Conservation (phyloP, 2,113 vertebrate species). For the Spea bombifrons region DNA sequence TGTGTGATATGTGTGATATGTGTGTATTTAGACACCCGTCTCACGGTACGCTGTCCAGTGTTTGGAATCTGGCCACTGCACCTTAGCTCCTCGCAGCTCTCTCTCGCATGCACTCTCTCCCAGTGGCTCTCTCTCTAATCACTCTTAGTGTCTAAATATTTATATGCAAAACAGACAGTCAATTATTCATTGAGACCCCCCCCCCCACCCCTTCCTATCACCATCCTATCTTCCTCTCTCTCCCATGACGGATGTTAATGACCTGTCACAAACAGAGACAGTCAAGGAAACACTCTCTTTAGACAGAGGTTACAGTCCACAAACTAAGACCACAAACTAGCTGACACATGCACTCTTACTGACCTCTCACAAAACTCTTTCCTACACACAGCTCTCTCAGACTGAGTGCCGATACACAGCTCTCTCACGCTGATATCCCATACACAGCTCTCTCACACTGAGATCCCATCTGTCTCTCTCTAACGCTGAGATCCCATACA, state of each 20-base stretch:
- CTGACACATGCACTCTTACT: not conserved
- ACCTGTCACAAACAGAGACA: constrained; percentile 21
- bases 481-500: too few species aligned
- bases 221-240: not conserved
- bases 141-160: constrained; percentile 35
- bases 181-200: not conserved
- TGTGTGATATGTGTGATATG: too few species aligned
- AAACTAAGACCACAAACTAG: not conserved
- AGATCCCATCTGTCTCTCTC: not conserved
- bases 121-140: not conserved
- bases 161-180: constrained; percentile 3
- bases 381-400: not conserved
- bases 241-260: constrained; percentile 28
- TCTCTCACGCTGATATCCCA: not conserved
- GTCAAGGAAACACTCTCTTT: constrained; percentile 6
- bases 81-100: not conserved
- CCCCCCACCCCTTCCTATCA: not conserved
- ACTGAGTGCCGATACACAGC: constrained; percentile 6
- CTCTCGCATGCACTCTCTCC: constrained; percentile 6
- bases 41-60: too few species aligned
- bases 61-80: not conserved
- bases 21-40: too few species aligned
- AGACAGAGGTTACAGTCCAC: not conserved
- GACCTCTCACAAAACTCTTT: not conserved
- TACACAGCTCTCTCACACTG: not conserved